These are phyloP conservation scores for Poeciliopsis gracilis DNA, from an alignment of 2,797 vertebrate species.

Conservation along the genomic window DNA sequence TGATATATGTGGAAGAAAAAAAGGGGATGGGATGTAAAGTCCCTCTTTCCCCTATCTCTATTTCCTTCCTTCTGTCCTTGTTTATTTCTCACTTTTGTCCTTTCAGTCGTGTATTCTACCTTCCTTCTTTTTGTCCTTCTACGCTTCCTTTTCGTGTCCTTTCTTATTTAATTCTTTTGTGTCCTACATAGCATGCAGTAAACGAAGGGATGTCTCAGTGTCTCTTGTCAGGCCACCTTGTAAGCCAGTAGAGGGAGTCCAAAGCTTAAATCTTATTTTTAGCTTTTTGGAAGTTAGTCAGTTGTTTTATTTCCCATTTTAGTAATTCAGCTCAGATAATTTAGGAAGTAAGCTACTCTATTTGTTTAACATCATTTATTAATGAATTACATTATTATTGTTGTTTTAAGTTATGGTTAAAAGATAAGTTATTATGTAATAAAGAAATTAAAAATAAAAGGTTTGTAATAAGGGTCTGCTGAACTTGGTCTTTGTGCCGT, in stretches of 20 bases:
- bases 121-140: neutral
- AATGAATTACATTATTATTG: slow-evolving; percentile 1
- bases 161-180: neutral
- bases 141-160: neutral
- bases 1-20: neutral
- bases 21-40: neutral
- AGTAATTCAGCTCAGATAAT: neutral
- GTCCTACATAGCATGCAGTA: neutral
- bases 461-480: slow-evolving; percentile 3
- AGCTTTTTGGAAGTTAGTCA: slow-evolving; percentile 34
- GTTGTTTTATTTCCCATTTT: slow-evolving; percentile 19
- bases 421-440: neutral
- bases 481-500: slow-evolving; percentile 1
- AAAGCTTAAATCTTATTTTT: slow-evolving; percentile 37
- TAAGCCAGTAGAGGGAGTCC: slow-evolving; percentile 66
- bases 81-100: neutral
- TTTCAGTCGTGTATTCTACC: neutral
- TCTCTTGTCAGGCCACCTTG: slow-evolving; percentile 12
- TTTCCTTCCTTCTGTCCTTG: neutral
- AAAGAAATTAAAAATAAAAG: neutral
- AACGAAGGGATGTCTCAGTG: neutral
- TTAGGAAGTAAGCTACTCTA: neutral
- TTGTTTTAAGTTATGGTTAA: neutral
- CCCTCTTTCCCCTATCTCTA: neutral
- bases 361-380: neutral